These are phyloP conservation scores for Colistium nudipinnis DNA, from an alignment of 2,113 vertebrate species.

Conservation along the genomic window DNA sequence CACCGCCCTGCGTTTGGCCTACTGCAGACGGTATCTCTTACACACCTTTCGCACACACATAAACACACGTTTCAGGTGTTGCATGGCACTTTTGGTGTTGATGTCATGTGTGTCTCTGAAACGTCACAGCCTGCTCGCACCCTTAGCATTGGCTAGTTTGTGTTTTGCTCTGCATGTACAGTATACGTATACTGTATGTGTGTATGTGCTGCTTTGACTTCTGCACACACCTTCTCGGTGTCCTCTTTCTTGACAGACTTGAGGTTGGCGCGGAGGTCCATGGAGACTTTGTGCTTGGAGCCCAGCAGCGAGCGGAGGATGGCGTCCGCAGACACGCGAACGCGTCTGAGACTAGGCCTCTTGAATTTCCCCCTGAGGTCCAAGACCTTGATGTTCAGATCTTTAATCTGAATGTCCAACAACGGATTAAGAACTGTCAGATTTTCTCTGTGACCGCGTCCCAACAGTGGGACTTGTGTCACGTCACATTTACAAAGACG, in stretches of 20 bases:
- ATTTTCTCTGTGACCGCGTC: not conserved
- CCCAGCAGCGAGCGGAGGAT: conserved; percentile 95
- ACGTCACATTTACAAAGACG: not conserved
- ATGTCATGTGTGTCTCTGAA: conserved; percentile 32
- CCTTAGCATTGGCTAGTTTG: not conserved
- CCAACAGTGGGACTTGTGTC: not conserved
- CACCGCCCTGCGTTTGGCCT: conserved; percentile 24
- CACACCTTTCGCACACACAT: conserved; percentile 51
- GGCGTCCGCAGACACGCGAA: conserved; percentile 92
- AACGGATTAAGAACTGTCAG: not conserved
- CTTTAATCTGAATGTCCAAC: conserved; percentile 86
- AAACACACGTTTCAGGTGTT: conserved; percentile 33
- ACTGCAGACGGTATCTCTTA: conserved; percentile 23
- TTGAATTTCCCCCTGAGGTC: conserved; percentile 96
- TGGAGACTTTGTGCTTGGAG: conserved; percentile 97
- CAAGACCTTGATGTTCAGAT: conserved; percentile 92
- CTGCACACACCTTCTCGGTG: conserved; percentile 88
- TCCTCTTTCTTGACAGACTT: conserved; percentile 98
- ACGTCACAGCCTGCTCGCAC: not conserved
- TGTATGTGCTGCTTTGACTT: not conserved
- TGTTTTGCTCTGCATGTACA: not conserved
- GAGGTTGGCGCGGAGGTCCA: conserved; percentile 94
- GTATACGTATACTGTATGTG: not conserved
- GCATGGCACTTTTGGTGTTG: not conserved
- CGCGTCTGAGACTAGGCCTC: conserved; percentile 87